phyloP scores from a whole-genome alignment of 2,888 invertebrate species.

The Protophormia terraenovae region DNA sequence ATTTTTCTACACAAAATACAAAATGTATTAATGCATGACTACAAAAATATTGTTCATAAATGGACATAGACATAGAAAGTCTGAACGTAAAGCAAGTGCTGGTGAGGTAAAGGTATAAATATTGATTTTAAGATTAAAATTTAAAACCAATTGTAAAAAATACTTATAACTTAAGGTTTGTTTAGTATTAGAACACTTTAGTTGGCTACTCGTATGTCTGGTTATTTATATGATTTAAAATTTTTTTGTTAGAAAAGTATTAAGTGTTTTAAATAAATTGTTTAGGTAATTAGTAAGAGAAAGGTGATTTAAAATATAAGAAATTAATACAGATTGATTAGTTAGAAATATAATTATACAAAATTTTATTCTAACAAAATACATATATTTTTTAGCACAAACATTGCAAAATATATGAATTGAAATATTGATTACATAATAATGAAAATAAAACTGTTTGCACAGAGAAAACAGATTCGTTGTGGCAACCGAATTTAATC shows the following conservation, averaged over 20 bases:
- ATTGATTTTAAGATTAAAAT: slow-evolving; percentile 58
- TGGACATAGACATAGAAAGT: background rate
- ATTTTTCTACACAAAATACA: slow-evolving; percentile 30
- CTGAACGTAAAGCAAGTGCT: background rate
- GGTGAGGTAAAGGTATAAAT: slow-evolving; percentile 20
- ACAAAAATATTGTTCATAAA: slow-evolving; percentile 46
- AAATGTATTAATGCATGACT: slow-evolving; percentile 42
- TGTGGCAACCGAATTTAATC: too few species aligned
- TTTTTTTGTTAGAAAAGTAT: background rate
- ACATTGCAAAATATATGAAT: too few species aligned
- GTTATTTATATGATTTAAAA: background rate
- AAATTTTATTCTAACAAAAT: too few species aligned
- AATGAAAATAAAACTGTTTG: too few species aligned
- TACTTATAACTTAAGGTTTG: slow-evolving; percentile 23
- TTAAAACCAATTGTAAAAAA: slow-evolving; percentile 43
- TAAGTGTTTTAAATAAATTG: background rate
- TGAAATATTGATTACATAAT: too few species aligned
- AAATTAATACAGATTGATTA: too few species aligned
- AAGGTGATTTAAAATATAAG: background rate
- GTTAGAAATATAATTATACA: too few species aligned
- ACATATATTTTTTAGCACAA: too few species aligned
- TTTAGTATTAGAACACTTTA: slow-evolving; percentile 31
- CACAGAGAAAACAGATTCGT: too few species aligned
- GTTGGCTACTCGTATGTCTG: background rate
- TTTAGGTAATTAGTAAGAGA: background rate